Conservation (phyloP, 30 jellyfish, hydroid and myxozoan genomes). For the Morbakka virulenta region DNA sequence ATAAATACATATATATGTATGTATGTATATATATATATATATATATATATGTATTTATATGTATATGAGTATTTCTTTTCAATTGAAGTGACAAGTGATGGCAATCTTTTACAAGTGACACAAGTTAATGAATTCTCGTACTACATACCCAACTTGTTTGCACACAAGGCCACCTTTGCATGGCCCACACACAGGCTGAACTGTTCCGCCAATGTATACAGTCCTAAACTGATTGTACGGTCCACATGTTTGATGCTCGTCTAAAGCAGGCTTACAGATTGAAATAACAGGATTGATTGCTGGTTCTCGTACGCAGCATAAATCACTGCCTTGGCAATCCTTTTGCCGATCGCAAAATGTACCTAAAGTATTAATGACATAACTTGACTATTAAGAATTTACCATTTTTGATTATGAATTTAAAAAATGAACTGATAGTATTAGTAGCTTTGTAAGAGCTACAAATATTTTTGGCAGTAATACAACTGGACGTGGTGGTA, state of each 20-base stretch:
- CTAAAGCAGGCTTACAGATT: constrained; percentile 89
- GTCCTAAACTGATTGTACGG: constrained; percentile 89
- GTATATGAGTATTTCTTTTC: too few species aligned
- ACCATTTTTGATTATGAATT: neutral
- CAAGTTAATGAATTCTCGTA: too few species aligned
- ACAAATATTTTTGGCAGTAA: too few species aligned
- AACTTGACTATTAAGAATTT: neutral
- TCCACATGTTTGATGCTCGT: constrained; percentile 87
- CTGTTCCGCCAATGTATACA: constrained; percentile 88
- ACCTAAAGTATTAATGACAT: constrained; percentile 46
- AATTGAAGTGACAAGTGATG: too few species aligned
- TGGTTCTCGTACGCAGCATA: constrained; percentile 94
- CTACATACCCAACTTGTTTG: constrained; percentile 96
- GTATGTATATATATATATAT: too few species aligned
- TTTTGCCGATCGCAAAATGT: constrained; percentile 93
- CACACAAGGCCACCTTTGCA: constrained; percentile 90
- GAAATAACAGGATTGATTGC: constrained; percentile 90
- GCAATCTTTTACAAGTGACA: too few species aligned
- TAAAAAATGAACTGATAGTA: too few species aligned
- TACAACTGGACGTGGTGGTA: too few species aligned
- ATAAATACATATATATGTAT: too few species aligned
- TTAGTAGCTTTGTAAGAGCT: too few species aligned
- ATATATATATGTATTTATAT: too few species aligned
- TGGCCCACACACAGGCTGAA: constrained; percentile 93
- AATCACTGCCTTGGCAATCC: constrained; percentile 80